phyloP scores from a whole-genome alignment of 2,888 invertebrate genomes.

The Amblyteles armatorius region DNA sequence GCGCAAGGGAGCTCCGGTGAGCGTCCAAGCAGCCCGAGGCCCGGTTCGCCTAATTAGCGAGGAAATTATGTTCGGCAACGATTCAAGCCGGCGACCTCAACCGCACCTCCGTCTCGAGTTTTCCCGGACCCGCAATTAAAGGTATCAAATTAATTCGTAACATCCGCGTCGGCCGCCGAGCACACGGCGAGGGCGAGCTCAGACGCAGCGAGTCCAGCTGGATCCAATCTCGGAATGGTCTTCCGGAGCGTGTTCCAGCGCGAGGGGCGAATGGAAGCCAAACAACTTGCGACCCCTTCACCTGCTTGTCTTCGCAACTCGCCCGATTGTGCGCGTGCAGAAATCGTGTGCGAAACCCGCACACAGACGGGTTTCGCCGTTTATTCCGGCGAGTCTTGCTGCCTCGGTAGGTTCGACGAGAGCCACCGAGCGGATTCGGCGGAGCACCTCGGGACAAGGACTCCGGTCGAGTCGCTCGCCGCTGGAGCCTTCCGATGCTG shows the following conservation, averaged over 20 bases:
- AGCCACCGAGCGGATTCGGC: constrained; percentile 2
- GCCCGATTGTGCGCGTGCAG: not conserved
- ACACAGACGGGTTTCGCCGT: constrained; percentile 1
- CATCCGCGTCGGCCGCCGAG: constrained; percentile 56
- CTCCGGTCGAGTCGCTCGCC: not conserved
- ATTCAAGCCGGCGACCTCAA: constrained; percentile 26
- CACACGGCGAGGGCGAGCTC: not conserved
- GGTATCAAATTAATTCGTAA: constrained; percentile 81
- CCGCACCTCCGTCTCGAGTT: not conserved
- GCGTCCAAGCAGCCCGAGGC: constrained; percentile 43
- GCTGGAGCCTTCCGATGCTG: not conserved
- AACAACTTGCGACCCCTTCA: constrained; percentile 70
- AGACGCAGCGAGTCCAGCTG: constrained; percentile 69
- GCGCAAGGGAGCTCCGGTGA: constrained; percentile 37
- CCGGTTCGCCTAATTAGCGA: constrained; percentile 78
- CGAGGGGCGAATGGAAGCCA: constrained; percentile 75
- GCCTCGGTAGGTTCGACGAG: constrained; percentile 3
- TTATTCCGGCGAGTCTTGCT: not conserved
- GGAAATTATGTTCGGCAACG: constrained; percentile 78
- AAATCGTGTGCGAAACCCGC: too few species aligned
- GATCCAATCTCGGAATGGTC: constrained; percentile 79
- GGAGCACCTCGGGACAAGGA: constrained; percentile 5
- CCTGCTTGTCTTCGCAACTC: constrained; percentile 11
- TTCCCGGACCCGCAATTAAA: constrained; percentile 77
- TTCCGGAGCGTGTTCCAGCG: constrained; percentile 40